Base-by-base conservation (phyloP, 2,113 vertebrate genomes). In the Mola mola region DNA sequence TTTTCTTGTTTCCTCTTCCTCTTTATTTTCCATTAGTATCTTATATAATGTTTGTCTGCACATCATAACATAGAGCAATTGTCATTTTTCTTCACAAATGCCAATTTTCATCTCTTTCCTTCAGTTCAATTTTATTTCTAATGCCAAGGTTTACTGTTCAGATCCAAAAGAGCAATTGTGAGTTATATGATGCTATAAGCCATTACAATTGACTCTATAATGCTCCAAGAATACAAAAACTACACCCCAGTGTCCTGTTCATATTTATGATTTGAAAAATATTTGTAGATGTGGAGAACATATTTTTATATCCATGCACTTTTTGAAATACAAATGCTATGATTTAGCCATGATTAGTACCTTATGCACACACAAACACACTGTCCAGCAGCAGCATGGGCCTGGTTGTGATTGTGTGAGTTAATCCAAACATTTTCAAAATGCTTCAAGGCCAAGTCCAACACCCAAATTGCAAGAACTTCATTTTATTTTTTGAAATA, bases 341-440 rank as follows among this genome's bases (percentile, higher is more conserved):
- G 48, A 59, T 65, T 58, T 55, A 46, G 50, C 69, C 74, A 70
- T 78, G 65, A 66, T 81, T 55, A 62, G 49, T 43, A 13, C 60
- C 24, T 24, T 28, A 37, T 40, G 51, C 43, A 56, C 4, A 2
- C 16, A 38, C 15, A 26, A 5, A 69, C 29, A 38, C 21, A n/a
- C 17, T 29, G 26, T 52, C 17, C 62, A 29, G 33, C 26, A 63
- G 33, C 42, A 55, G 36, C 3, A 16, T 1, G 5, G 24, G n/a
- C 21, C 25, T 61, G 43, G 11, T 40, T 56, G 26, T 41, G 52
- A 49, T 44, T 34, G 13, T 61, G 24, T 29, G 19, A 69, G 40
- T 17, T 13, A 53, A 33, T 9, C 12, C 8, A 33, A 33, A 4
- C 12, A 8, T 33, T 33, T 10, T 8, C 29, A 11, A 33, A 33